Base-by-base conservation (phyloP, 2,888 invertebrate species). In the Chorisops tibialis region DNA sequence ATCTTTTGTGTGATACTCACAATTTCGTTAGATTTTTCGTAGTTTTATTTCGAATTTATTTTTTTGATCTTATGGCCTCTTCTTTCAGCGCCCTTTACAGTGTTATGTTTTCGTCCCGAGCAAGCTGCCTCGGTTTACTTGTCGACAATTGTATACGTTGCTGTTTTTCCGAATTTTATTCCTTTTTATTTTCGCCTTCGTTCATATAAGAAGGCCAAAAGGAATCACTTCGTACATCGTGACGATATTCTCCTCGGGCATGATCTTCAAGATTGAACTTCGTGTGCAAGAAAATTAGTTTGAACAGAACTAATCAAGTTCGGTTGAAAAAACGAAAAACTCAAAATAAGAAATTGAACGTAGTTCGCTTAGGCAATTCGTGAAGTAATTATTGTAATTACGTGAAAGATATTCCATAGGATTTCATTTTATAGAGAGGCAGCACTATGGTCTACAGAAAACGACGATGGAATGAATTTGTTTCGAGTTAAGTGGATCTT, bases 311-410 rank as follows among this genome's bases (percentile, higher is more conserved):
- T 64, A 64, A 64, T 64, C 64, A 64, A 64, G 61, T 64, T 51
- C 56, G 51, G 50, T n/a, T n/a, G 60, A 39, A 56, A 47, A 61
- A 58, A 60, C 41, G 59, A 37, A n/a, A n/a, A n/a, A n/a, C n/a
- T n/a, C n/a, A n/a, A n/a, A n/a, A n/a, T n/a, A n/a, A n/a, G n/a
- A n/a, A n/a, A n/a, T n/a, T n/a, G 30, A 50, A 60, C 49, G 50
- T 24, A 47, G 24, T 48, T 37, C 48, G 56, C 60, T 61, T 60
- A 24, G 50, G 59, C 52, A 58, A 61, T 52, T 64, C 64, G 64
- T 64, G 64, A 61, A 64, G 64, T 61, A 64, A 64, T 64, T 64
- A 64, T 64, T 61, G 64, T 64, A 64, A 64, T 64, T 64, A 64
- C 61, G 35, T 60, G 41, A 22, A 21, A 48, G 56, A 56, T 56